Evolutionary conservation across 2,888 invertebrate genomes (phyloP).

Genomic region (Pollenia amentaria): DNA sequence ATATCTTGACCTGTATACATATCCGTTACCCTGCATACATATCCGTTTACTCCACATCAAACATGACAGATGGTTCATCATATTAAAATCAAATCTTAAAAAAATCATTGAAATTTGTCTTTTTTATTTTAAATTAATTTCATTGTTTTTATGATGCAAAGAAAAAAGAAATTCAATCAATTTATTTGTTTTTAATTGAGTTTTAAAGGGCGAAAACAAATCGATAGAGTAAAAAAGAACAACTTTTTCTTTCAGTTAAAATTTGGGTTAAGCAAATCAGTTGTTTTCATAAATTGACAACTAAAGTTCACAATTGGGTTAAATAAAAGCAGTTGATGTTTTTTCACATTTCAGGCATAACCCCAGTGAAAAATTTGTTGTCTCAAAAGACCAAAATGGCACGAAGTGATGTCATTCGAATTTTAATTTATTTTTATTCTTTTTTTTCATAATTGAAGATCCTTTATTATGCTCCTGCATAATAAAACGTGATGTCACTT

Average conservation of each 20-base stretch:
- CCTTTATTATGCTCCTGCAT: too few relatives aligned
- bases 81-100: too few relatives aligned
- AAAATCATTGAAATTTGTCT: neutral
- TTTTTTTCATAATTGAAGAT: slow-evolving; percentile 2
- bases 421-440: neutral
- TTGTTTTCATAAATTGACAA: slow-evolving; percentile 35
- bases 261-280: slow-evolving; percentile 34
- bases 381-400: neutral
- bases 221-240: neutral
- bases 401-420: slow-evolving; percentile 41
- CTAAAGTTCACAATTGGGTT: slow-evolving; percentile 52
- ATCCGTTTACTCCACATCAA: too few relatives aligned
- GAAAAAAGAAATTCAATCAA: slow-evolving; percentile 4
- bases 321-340: slow-evolving; percentile 18
- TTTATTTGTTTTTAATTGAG: slow-evolving; percentile 22
- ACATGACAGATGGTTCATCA: too few relatives aligned
- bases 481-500: slow-evolving; percentile 26
- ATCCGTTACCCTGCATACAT: too few relatives aligned
- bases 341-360: neutral
- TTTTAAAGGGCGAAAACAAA: neutral
- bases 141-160: neutral
- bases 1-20: too few relatives aligned
- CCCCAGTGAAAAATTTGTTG: neutral
- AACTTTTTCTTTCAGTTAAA: too few relatives aligned
- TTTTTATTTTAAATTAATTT: neutral